A percentile compares a stretch with the other conserved stretches of the same genome.
These are phyloP conservation scores for Tupiocoris notatus DNA, from an alignment of 2,888 invertebrate species.

Conservation along the genomic window DNA sequence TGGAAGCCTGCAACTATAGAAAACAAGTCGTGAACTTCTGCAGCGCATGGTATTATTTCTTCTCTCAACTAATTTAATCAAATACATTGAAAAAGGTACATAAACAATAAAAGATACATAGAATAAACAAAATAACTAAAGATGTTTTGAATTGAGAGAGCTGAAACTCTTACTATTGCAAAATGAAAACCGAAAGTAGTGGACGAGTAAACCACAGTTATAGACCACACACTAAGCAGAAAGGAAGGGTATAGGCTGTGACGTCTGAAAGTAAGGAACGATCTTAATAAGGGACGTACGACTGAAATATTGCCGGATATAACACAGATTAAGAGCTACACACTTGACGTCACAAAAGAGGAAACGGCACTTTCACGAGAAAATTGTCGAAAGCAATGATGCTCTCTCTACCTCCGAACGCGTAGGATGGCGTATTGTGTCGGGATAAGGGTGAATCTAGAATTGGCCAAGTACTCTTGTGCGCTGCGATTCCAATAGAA, in stretches of 20 bases:
- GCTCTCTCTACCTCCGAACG: not conserved
- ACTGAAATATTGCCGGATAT: slow-evolving; percentile 22
- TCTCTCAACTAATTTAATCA: too few relatives aligned
- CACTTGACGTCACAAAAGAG: slow-evolving; percentile 1
- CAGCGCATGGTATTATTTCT: too few relatives aligned
- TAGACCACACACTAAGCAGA: not conserved
- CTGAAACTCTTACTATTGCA: too few relatives aligned
- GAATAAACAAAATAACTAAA: too few relatives aligned
- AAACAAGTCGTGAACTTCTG: too few relatives aligned
- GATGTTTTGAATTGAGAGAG: too few relatives aligned
- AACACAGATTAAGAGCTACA: slow-evolving; percentile 15
- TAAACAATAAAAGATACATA: too few relatives aligned
- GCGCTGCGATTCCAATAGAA: not conserved
- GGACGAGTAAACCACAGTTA: not conserved
- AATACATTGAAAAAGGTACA: too few relatives aligned
- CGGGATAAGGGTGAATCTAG: not conserved
- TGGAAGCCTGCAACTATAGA: too few relatives aligned
- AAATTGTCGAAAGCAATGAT: slow-evolving; percentile 15
- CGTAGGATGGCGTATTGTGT: not conserved
- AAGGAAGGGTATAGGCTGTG: not conserved
- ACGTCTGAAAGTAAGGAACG: not conserved
- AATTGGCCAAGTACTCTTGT: not conserved
- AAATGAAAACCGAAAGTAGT: not conserved
- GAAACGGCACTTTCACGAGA: slow-evolving; percentile 1
- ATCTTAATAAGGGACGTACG: not conserved